Evolutionary conservation across 2,888 invertebrate genomes (phyloP).

Genomic region (Drosophila putrida): DNA sequence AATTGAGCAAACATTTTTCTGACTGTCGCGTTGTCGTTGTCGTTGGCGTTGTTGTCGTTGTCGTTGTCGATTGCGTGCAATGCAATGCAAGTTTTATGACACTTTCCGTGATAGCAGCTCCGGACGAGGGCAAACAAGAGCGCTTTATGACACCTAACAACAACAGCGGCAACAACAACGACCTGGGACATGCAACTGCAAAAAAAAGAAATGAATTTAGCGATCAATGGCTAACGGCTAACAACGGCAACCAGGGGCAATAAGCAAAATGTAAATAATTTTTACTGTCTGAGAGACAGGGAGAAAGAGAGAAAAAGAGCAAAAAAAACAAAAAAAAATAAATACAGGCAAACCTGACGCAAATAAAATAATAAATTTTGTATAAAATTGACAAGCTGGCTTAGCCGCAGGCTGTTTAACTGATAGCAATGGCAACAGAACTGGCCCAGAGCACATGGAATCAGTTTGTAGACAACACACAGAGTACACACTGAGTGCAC

Average conservation of each 20-base stretch:
- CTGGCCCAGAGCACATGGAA: conserved; percentile 47
- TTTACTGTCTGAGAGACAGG: conserved; percentile 30
- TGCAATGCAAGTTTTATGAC: conserved; percentile 79
- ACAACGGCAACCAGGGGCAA: conserved; percentile 50
- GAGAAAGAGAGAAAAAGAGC: not conserved
- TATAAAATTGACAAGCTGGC: conserved; percentile 80
- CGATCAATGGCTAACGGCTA: conserved; percentile 20
- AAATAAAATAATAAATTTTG: conserved; percentile 81
- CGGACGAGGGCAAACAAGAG: conserved; percentile 67
- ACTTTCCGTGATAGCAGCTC: conserved; percentile 65
- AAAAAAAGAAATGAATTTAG: conserved; percentile 38
- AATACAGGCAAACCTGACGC: conserved; percentile 65
- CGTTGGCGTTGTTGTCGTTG: conserved; percentile 35
- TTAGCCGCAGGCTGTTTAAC: conserved; percentile 69
- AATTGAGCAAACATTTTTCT: conserved; percentile 78
- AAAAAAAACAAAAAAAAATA: conserved; percentile 9
- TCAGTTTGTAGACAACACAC: conserved; percentile 38
- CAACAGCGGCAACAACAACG: conserved; percentile 15
- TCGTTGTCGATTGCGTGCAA: conserved; percentile 74
- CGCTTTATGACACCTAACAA: conserved; percentile 53
- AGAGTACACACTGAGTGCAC: conserved; percentile 13
- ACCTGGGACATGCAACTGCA: conserved; percentile 55
- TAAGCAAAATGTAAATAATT: conserved; percentile 82
- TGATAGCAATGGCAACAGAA: conserved; percentile 40
- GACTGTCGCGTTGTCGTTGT: conserved; percentile 40